Percentiles rank a stretch among this genome's conserved stretches.
Conservation (phyloP, 92 coral and sea anemone species). For the Porites rus region DNA sequence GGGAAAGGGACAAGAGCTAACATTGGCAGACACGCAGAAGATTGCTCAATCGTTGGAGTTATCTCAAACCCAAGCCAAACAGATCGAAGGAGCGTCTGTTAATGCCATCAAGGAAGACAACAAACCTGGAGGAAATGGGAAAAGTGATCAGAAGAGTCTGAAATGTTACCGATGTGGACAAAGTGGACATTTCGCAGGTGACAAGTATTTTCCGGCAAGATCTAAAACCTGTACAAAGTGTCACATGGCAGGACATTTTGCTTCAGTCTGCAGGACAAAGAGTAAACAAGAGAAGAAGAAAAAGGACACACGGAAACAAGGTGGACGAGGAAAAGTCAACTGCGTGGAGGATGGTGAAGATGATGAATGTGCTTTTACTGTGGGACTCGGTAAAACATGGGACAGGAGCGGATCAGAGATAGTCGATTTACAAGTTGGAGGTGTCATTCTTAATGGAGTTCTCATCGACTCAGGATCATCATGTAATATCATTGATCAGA, state of each 20-base stretch:
- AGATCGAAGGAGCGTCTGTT: conserved; percentile 22
- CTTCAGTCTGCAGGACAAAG: conserved; percentile 31
- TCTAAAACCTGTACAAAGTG: conserved; percentile 40
- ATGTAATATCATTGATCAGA: conserved; percentile 43
- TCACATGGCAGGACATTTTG: conserved; percentile 40
- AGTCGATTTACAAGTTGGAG: conserved; percentile 45
- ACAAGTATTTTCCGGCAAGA: not conserved
- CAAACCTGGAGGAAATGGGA: too few relatives aligned
- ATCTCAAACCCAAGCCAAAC: conserved; percentile 49
- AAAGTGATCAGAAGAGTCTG: too few relatives aligned
- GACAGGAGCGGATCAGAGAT: conserved; percentile 27
- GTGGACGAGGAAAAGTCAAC: conserved; percentile 31
- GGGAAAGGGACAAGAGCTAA: conserved; percentile 48
- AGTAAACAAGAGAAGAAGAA: conserved; percentile 18
- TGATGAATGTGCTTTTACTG: conserved; percentile 42
- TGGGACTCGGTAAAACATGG: not conserved
- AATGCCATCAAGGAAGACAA: not conserved
- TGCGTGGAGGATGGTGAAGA: not conserved
- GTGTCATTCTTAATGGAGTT: conserved; percentile 35
- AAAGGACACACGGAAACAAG: not conserved
- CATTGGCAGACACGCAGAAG: conserved; percentile 42
- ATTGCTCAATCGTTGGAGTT: conserved; percentile 70
- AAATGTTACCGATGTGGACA: too few relatives aligned
- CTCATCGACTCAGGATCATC: conserved; percentile 58
- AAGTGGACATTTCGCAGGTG: too few relatives aligned